Evolutionary conservation across 2,797 vertebrate species (phyloP).

Genomic region (Lepilemur septentrionalis): DNA sequence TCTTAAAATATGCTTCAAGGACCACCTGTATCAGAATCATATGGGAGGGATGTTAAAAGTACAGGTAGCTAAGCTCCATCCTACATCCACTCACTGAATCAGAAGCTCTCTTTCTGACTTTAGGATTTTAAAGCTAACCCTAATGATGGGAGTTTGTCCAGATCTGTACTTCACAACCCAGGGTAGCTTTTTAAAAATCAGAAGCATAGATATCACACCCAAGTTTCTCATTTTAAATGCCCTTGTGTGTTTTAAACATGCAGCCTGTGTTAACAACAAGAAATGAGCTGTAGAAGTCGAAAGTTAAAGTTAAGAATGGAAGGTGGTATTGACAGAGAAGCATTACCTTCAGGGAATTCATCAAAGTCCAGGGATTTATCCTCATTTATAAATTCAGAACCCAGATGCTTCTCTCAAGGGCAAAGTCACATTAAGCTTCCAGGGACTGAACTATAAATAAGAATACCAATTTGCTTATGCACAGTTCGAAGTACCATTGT

Average conservation of each 20-base stretch:
- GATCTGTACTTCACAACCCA: neutral
- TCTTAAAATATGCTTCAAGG: neutral
- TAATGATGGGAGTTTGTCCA: neutral
- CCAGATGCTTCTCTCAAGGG: constrained; percentile 1
- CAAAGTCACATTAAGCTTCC: neutral
- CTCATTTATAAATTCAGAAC: constrained; percentile 46
- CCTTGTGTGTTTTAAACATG: neutral
- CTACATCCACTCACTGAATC: neutral
- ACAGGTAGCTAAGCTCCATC: neutral
- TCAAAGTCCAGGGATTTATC: neutral
- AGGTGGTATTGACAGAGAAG: neutral
- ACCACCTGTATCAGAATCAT: neutral
- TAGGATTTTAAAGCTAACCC: neutral
- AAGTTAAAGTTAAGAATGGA: neutral
- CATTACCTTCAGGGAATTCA: neutral
- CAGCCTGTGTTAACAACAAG: neutral
- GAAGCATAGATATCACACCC: neutral
- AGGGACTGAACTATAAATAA: constrained; percentile 16
- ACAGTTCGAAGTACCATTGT: neutral
- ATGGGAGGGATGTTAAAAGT: neutral
- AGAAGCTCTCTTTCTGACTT: neutral
- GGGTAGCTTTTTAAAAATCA: neutral
- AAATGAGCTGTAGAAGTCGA: neutral
- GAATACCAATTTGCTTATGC: neutral
- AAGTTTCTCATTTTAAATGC: neutral